Conservation (phyloP, 1,140 invertebrate genomes). For the Muscidifurax raptorellus region DNA sequence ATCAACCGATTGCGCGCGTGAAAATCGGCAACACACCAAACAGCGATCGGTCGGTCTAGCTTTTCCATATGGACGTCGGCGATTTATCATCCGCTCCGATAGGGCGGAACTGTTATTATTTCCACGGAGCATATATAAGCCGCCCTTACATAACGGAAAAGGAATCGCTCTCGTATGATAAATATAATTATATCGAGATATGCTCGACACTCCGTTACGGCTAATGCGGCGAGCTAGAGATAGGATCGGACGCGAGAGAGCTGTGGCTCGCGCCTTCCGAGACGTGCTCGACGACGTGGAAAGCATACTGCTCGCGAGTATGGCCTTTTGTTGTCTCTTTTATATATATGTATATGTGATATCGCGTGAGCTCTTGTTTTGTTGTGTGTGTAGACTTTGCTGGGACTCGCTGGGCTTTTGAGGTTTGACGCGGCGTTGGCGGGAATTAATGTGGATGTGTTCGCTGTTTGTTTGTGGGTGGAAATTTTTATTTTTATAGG, state of each 20-base stretch:
- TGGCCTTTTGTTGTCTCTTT: neutral
- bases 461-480: too few relatives aligned
- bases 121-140: neutral
- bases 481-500: too few relatives aligned
- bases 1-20: too few relatives aligned
- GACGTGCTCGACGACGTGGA: conserved; percentile 22
- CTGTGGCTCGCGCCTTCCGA: neutral
- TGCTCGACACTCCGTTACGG: conserved; percentile 50
- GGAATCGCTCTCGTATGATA: conserved; percentile 36
- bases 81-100: conserved; percentile 19
- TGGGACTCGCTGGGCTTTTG: too few relatives aligned
- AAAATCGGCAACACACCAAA: neutral
- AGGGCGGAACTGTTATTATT: conserved; percentile 20
- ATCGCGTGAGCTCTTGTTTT: too few relatives aligned
- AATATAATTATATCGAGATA: conserved; percentile 54
- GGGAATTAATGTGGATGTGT: too few relatives aligned
- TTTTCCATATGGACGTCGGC: neutral
- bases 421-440: too few relatives aligned
- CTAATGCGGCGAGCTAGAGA: conserved; percentile 44
- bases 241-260: conserved; percentile 36
- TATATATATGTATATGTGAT: neutral
- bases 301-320: neutral
- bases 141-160: conserved; percentile 23
- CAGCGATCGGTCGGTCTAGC: neutral
- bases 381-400: too few relatives aligned